Base-by-base conservation (phyloP, 2,113 vertebrate genomes). In the Xiphophorus couchianus region DNA sequence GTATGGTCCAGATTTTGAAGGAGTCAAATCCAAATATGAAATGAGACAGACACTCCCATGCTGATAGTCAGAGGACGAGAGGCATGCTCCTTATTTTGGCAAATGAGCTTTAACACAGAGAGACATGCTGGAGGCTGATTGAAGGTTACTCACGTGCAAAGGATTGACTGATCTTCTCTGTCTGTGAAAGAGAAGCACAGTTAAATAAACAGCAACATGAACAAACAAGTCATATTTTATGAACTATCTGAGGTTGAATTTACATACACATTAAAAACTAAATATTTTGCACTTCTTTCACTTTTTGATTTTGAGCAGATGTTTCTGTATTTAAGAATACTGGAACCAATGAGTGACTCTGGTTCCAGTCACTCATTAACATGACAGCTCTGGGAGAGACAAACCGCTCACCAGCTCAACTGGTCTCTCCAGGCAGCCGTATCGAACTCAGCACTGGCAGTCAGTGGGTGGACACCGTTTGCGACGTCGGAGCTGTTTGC, bases 141-240 rank as follows among this genome's bases (percentile, higher is more conserved):
- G 29, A 0, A 29, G 22, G 11, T 10, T 84, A 97, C 96, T 97
- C 90, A 97, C 97, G 96, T 97, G 96, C 96, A 97, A 63, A 97
- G 95, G 85, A 97, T 97, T 33, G 96, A 91, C 80, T 97, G 96
- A 82, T 97, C 96, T 90, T 97, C 96, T 78, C 96, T 93, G 90
- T 97, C 96, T 97, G 93, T 80, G 29, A 31, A 80, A 83, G 25
- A 73, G 79, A 71, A 87, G 81, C 58, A 83, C 15, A 30, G 27
- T 48, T 39, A 68, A 48, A 68, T 29, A 68, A 68, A 30, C n/a
- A 14, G 14, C 27, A 33, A 61, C 17, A 42, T 67, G 30, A 68
- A 27, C 33, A 4, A 37, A 48, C 44, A 48, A 6, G 44, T 48
- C 44, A 19, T 48, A 17, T 48, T 6, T 17, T 17, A 48, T 48